Percentiles rank a stretch among this genome's conserved stretches.
Conservation (phyloP, 2,797 vertebrate genomes). For the Cyclura pinguis region DNA sequence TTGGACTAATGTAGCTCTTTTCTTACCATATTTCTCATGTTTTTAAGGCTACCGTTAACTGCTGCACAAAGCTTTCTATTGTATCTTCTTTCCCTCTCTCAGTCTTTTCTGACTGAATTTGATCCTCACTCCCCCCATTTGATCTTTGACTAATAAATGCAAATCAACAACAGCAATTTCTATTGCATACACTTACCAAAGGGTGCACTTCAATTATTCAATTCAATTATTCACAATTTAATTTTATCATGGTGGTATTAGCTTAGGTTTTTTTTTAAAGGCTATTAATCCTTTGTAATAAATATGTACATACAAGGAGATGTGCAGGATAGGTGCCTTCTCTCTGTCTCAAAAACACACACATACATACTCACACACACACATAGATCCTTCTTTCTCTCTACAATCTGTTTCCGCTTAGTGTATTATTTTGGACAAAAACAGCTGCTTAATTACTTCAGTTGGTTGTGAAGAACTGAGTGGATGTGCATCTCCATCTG, state of each 20-base stretch:
- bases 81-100: conserved; percentile 13
- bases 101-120: neutral
- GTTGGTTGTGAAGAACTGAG: conserved; percentile 58
- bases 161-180: conserved; percentile 35
- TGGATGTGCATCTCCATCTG: conserved; percentile 66
- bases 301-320: conserved; percentile 59
- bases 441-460: conserved; percentile 76
- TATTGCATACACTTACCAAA: conserved; percentile 44
- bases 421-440: conserved; percentile 46
- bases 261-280: conserved; percentile 66
- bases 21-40: neutral
- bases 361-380: too few species aligned
- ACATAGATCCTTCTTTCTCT: too few species aligned
- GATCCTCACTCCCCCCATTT: conserved; percentile 37
- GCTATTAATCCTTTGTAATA: conserved; percentile 63
- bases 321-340: neutral
- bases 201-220: conserved; percentile 69
- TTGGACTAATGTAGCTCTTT: neutral
- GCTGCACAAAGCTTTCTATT: neutral
- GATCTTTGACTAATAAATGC: conserved; percentile 56
- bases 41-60: neutral
- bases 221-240: conserved; percentile 72
- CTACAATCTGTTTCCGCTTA: neutral
- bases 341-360: too few species aligned
- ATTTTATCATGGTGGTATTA: conserved; percentile 61